Evolutionary conservation across 2,888 invertebrate genomes (phyloP).

Genomic region (Suillia variegata): DNA sequence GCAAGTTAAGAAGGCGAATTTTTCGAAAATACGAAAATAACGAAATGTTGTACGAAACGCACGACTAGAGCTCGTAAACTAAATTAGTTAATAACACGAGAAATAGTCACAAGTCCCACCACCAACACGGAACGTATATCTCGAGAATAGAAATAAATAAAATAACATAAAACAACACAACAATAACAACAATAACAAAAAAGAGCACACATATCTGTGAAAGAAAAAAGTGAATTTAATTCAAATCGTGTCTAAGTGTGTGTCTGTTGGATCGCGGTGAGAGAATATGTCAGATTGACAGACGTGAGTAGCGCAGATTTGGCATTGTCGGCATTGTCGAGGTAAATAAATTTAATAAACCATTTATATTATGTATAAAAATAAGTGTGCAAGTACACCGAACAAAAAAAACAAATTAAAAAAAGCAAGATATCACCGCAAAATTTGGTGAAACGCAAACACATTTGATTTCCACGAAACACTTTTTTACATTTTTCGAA

Average conservation of each 20-base stretch:
- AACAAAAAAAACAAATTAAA: too few relatives aligned
- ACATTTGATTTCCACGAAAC: too few relatives aligned
- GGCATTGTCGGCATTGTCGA: background rate
- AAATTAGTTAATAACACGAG: constrained; percentile 54
- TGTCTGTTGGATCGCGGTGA: background rate
- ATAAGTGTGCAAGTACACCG: too few relatives aligned
- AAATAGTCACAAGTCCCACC: constrained; percentile 40
- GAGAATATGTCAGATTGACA: constrained; percentile 2
- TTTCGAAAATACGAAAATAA: too few relatives aligned
- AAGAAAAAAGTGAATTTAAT: constrained; percentile 39
- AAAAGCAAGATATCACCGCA: too few relatives aligned
- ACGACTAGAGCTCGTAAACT: constrained; percentile 57
- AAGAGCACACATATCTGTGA: constrained; percentile 33
- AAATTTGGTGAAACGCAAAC: too few relatives aligned
- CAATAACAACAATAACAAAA: constrained; percentile 18
- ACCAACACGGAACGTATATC: background rate
- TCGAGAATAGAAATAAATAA: background rate
- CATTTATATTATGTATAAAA: background rate
- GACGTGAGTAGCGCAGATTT: background rate
- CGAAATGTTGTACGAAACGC: constrained; percentile 43
- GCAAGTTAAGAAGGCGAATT: background rate
- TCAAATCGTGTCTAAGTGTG: constrained; percentile 38
- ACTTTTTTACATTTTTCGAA: too few relatives aligned
- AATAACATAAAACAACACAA: constrained; percentile 20
- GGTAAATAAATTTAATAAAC: background rate